Evolutionary conservation across 2,888 invertebrate genomes (phyloP).

Genomic region (Agrenia bidenticulata): DNA sequence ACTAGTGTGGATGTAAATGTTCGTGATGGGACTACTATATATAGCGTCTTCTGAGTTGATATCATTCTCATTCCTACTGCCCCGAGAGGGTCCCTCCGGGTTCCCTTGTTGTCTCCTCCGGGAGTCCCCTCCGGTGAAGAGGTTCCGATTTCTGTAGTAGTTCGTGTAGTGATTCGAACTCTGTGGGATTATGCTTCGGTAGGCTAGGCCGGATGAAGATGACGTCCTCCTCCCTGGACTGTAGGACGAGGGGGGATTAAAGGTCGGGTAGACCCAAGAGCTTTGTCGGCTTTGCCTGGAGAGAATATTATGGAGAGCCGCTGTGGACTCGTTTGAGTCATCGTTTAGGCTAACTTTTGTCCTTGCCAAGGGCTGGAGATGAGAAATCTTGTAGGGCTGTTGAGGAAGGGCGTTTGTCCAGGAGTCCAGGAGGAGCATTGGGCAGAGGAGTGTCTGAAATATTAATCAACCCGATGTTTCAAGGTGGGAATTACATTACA

Average conservation of each 20-base stretch:
- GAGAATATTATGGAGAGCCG: neutral
- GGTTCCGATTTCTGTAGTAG: slow-evolving; percentile 29
- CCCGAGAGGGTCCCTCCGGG: slow-evolving; percentile 20
- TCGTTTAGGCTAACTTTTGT: neutral
- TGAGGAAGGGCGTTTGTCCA: neutral
- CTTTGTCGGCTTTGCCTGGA: neutral
- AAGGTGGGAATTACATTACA: neutral
- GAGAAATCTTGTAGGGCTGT: neutral
- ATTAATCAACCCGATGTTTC: neutral
- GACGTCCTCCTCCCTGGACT: slow-evolving; percentile 1
- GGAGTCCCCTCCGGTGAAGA: slow-evolving; percentile 3
- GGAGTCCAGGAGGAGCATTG: slow-evolving; percentile 6
- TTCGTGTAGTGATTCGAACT: slow-evolving; percentile 23
- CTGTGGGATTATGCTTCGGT: slow-evolving; percentile 26
- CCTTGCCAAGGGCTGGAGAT: neutral
- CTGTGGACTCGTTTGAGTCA: neutral
- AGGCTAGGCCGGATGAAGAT: slow-evolving; percentile 14
- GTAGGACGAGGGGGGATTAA: slow-evolving; percentile 5
- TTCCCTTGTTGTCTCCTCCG: slow-evolving; percentile 17
- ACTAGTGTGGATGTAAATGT: too few relatives aligned
- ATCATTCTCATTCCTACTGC: neutral
- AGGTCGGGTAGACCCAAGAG: slow-evolving; percentile 1
- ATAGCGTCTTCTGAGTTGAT: neutral
- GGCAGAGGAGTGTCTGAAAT: slow-evolving; percentile 18
- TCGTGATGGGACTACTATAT: neutral